Base-by-base conservation (phyloP, 2,888 invertebrate species). In the Cosmia trapezina region DNA sequence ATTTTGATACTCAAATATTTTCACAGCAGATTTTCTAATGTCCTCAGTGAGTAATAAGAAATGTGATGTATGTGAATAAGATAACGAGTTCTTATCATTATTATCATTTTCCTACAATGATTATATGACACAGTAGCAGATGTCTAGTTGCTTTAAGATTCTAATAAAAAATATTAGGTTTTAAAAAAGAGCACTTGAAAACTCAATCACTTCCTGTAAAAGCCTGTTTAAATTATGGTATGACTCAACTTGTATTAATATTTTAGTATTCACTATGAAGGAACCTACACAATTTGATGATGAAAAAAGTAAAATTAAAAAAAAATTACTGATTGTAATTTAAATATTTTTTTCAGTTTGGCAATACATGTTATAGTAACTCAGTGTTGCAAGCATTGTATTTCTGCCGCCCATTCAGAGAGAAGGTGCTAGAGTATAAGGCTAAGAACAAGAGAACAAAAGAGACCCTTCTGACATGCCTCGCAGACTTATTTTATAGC, bases 311-410 rank as follows among this genome's bases (percentile, higher is more conserved):
- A 8, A 2, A 37, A 4, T 11, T 11, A 5, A 17, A 33, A n/a
- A 0, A n/a, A 19, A 9, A 7, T 3, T 19, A 8, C 11, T 28
- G 1, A 54, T 19, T 33, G 4, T 41, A 12, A 68, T 4, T 51
- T 8, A 19, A n/a, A 8, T 41, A 2, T 73, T 73, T 53, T 3
- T 97, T 97, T 85, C 96, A 98, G 98, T 99, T 99, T 97, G 99
- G 99, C 87, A 99, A 99, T 96, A 99, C 99, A 47, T 99, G 99
- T 96, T 99, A 99, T 94, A 99, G 99, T 94, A 99, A 99, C 96
- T 99, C 99, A 60, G 99, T 99, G 87, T 97, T 99, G 84, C 99
- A 99, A 97, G 99, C 99, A 47, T 97, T 99, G 83, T 99, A 99
- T 94, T 99, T 99, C 95, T 99, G 99, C 96, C 98, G 99, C 91